Base-by-base conservation (phyloP, 2,113 vertebrate genomes). In the Zapus hudsonius region DNA sequence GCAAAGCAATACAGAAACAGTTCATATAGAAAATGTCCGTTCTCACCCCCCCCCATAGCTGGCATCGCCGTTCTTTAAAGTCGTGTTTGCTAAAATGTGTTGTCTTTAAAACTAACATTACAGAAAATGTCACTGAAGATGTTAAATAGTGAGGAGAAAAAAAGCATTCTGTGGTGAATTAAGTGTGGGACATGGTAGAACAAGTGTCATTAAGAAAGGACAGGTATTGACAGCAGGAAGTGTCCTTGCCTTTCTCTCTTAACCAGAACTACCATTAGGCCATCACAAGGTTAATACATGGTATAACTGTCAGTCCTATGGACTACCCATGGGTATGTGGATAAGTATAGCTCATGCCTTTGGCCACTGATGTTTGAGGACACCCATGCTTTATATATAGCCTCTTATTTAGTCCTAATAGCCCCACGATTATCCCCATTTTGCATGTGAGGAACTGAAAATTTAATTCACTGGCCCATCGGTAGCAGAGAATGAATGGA, bases 71-170 rank as follows among this genome's bases (percentile, higher is more conserved):
- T 87, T 91, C 67, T 74, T 74, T 83, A 89, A 64, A 31, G 13
- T 10, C 52, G 81, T 1, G 4, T 40, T 91, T 84, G 22, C 47
- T 42, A 87, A 59, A 88, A 22, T 42, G 4, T 47, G 7, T 61
- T 83, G 42, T 23, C 33, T 73, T 44, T 90, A 80, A 92, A 90
- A 83, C 3, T 79, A 72, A 92, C 83, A 95, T 93, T 73, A 89
- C 8, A 83, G 17, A 47, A 94, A 83, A 81, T 38, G 11, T 33
- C 44, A 81, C 59, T 52, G 20, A 86, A 86, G 36, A 72, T 47
- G 1, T 85, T 64, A 76, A 84, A n/a, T 55, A 7, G 17, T 61
- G 59, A 20, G 8, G 16, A 38, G 23, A 2, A 38, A 33, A 55
- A 55, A 57, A n/a, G 7, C 8, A 66, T 20, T 64, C 36, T 2